Evolutionary conservation across 1,140 invertebrate genomes (phyloP), one percentile per base, ranked within the genome.

Genomic region (Papilio xuthus): DNA sequence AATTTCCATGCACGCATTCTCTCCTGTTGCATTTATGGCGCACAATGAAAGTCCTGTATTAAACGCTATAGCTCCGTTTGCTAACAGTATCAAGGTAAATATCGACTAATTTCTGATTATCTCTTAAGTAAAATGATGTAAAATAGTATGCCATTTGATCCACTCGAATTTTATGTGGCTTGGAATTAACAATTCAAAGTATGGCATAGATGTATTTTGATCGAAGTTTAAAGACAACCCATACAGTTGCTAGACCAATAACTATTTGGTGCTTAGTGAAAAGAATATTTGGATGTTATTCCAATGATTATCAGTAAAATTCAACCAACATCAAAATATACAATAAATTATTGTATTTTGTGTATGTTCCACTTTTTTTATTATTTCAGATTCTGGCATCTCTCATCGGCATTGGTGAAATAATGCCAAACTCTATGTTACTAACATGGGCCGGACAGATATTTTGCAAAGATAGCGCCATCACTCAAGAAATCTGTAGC

Each of bases 1-100:
- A 28, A 88, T 89, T 41, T 73, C 85, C 2, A 83, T 87, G 80
- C 94, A 96, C 74, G 95, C 96, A 50, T 90, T 97, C 77, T 96
- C 96, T 15, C 97, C 96, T 2, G 93, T 92, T 4, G 93, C 93
- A 0, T 94, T 91, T 77, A 87, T 92, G 69, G 89, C 89, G 56
- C 88, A 94, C 69, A 90, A 90, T 10, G 82, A 87, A 70, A 90
- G 87, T 82, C 86, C 88, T 79, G 80, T 89, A 13, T 88, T 94
- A 41, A 78, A 74, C 3, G 20, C 79, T 32, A n/a, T 89, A 7
- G 78, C 85, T 4, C 83, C 83, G 20, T 77, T 77, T 50, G 78
- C 82, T 18, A 80, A 78, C 8, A 76, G 56, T 67, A 76, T 87
- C 70, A 81, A 86, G 78, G 87, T 89, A 81, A 81, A 77, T 78